Percentiles rank a stretch among this genome's conserved stretches.
Conservation (phyloP, 2,113 vertebrate species). For the Cryptomyrus ogoouensis region DNA sequence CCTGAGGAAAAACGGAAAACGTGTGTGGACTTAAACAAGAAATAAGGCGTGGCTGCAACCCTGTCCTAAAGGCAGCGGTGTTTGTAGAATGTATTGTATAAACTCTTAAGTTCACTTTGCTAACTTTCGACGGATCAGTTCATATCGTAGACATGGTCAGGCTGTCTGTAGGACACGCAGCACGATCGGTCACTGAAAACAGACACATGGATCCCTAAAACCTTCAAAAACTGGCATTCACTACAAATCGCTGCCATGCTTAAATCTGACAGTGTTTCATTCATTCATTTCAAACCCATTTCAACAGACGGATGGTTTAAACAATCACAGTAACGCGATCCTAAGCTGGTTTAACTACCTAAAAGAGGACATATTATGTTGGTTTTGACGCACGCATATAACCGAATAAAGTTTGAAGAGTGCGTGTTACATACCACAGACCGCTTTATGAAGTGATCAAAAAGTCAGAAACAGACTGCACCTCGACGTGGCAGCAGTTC, state of each 20-base stretch:
- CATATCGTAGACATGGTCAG: not conserved
- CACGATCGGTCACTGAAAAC: not conserved
- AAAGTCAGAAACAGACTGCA: not conserved
- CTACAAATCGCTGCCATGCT: not conserved
- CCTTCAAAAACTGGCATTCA: not conserved
- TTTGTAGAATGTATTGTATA: not conserved
- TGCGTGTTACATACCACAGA: not conserved
- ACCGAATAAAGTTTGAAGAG: not conserved
- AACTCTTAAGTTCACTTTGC: not conserved
- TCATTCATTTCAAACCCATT: not conserved
- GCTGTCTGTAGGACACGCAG: not conserved
- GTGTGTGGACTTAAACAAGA: slow-evolving; percentile 18
- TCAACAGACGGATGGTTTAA: not conserved
- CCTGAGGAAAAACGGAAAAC: slow-evolving; percentile 27
- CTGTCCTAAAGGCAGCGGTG: not conserved
- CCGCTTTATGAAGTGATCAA: not conserved
- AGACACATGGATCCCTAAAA: not conserved
- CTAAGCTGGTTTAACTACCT: not conserved
- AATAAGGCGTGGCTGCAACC: not conserved
- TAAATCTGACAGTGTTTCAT: not conserved
- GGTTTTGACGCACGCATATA: not conserved
- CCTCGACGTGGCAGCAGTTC: not conserved
- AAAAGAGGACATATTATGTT: not conserved
- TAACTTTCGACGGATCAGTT: not conserved
- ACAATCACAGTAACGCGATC: not conserved